Conservation (phyloP, 2,888 invertebrate genomes). For the Plagodis pulveraria region DNA sequence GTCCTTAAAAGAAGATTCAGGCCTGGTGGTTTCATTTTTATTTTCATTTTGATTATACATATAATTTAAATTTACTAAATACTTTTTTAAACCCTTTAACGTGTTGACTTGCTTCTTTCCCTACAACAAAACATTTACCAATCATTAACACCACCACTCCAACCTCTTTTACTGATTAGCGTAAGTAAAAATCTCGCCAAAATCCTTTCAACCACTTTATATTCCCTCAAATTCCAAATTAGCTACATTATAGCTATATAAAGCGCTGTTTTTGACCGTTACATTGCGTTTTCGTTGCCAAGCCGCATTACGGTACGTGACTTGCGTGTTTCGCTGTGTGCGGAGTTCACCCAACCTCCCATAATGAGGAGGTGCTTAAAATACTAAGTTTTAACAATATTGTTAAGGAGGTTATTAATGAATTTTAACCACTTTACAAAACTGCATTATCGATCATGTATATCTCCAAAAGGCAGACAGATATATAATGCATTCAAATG, state of each 20-base stretch:
- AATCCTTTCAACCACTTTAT: background rate
- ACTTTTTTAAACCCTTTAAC: no score
- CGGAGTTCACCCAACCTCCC: conserved; percentile 11
- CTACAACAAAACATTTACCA: no score
- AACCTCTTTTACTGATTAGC: background rate
- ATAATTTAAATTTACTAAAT: no score
- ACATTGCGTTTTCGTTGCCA: conserved; percentile 39
- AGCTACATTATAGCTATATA: conserved; percentile 16
- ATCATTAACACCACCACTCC: background rate
- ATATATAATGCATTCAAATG: no score
- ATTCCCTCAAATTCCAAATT: conserved; percentile 8
- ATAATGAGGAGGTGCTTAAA: conserved; percentile 6
- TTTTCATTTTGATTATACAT: no score
- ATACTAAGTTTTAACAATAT: background rate
- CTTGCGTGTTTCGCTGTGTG: conserved; percentile 28
- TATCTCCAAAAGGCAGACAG: no score
- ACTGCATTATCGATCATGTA: no score
- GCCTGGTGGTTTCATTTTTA: no score
- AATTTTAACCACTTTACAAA: no score
- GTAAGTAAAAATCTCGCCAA: background rate
- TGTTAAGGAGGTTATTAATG: no score
- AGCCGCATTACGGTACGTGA: conserved; percentile 44
- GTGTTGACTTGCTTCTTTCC: no score
- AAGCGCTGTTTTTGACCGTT: conserved; percentile 39
- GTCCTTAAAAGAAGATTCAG: no score